Base-by-base conservation (phyloP, 2,888 invertebrate genomes). In the Bibio marci region DNA sequence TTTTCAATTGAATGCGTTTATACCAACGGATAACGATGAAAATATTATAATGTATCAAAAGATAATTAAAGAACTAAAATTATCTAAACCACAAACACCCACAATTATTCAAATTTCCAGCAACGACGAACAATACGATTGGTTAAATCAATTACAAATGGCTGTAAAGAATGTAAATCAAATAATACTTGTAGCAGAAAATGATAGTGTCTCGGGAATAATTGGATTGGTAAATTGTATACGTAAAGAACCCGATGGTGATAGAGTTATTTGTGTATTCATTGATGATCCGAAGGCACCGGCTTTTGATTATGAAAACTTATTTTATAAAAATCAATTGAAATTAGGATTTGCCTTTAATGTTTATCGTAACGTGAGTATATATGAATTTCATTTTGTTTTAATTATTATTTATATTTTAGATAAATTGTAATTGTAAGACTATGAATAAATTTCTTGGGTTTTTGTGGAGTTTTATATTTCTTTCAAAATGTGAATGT, bases 181-280 rank as follows among this genome's bases (percentile, higher is more conserved):
- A 6, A 50, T 80, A 2, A 63, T 81, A 2, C 54, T 91, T 1
- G 71, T 81, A 14, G 65, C 74, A 2, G 71, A 78, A 55, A 70
- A 73, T 45, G 74, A 79, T 40, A 65, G 67, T 3, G 62, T 74
- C 7, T 83, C 71, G 53, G 97, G 97, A 12, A 65, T 92, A 1
- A 56, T 90, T 17, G 97, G 95, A 13, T 62, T 94, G 39, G 73
- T 85, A 0, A 90, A 90, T 50, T 92, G 92, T 57, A 56, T 95
- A 19, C 69, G 80, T 42, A 77, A 70, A 49, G 91, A 92, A 53
- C 75, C 79, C 1, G 80, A 80, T 46, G 80, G 82, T 34, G 69
- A 71, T 46, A 55, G 70, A 2, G 62, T 74, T 2, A 66, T 67
- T 38, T 73, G 74, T 40, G 56, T 83, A 7, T 66, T 79, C 28